Conservation (phyloP, 2,888 invertebrate species). For the Megalurothrips usitatus region DNA sequence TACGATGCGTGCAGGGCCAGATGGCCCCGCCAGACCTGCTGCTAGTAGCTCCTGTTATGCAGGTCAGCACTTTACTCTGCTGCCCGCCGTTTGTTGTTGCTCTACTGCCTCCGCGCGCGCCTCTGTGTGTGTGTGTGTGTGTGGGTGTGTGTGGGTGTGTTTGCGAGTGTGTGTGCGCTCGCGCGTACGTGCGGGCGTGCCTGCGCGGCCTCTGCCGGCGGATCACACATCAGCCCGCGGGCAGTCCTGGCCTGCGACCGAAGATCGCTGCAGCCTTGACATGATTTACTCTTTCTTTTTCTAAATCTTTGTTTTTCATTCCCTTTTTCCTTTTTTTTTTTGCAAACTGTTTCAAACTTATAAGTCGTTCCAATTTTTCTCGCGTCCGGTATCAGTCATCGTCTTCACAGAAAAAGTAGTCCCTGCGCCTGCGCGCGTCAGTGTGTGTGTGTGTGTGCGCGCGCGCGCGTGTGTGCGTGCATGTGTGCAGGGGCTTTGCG, state of each 20-base stretch:
- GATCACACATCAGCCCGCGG: no score
- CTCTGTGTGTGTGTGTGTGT: background rate
- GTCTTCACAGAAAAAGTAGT: constrained; percentile 27
- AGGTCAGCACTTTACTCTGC: background rate
- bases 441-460: constrained; percentile 23
- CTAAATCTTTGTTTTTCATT: background rate
- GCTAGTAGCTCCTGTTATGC: background rate
- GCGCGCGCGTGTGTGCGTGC: constrained; percentile 23
- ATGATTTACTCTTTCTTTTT: background rate
- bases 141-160: background rate
- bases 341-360: constrained; percentile 5
- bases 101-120: background rate
- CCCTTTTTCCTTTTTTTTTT: constrained; percentile 20
- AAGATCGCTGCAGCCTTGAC: no score
- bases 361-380: no score
- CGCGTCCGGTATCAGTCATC: constrained; percentile 19
- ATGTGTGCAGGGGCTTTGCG: no score
- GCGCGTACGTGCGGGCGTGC: no score
- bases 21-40: background rate
- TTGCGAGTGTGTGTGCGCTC: background rate
- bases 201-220: no score
- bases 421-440: no score
- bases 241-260: no score
- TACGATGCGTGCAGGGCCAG: background rate
- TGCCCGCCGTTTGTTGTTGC: background rate